Percentiles rank a stretch among this genome's conserved stretches.
Conservation (phyloP, 2,113 vertebrate species). For the Ibidorhyncha struthersii region DNA sequence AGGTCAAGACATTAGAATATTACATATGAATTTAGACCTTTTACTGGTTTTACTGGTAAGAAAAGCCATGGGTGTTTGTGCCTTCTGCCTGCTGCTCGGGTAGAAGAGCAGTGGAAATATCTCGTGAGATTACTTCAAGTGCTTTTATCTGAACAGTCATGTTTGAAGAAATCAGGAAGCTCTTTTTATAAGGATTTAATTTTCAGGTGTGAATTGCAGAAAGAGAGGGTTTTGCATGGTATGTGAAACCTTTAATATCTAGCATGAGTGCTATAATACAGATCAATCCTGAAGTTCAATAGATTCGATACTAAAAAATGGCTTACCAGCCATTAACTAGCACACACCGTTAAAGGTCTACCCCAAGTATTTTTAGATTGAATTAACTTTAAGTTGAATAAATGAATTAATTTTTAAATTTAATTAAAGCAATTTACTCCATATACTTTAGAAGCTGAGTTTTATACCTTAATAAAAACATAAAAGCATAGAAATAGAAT, state of each 20-base stretch:
- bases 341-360: neutral
- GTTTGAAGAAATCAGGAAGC: neutral
- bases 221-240: neutral
- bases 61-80: neutral
- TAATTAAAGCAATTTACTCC: neutral
- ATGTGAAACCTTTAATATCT: neutral
- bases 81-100: neutral
- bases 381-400: neutral
- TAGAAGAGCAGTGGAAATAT: neutral
- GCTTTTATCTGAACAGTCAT: neutral
- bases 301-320: neutral
- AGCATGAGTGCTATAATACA: neutral
- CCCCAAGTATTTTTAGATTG: neutral
- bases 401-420: neutral
- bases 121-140: neutral
- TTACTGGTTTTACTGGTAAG: neutral
- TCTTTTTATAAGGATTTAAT: neutral
- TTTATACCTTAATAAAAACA: neutral
- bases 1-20: neutral
- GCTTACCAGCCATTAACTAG: neutral
- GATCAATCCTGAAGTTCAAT: neutral
- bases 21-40: neutral
- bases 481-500: neutral
- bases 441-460: neutral
- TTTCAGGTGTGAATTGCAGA: neutral